These are phyloP conservation scores for Setophaga coronata DNA, from an alignment of 2,113 vertebrate species.

Conservation along the genomic window DNA sequence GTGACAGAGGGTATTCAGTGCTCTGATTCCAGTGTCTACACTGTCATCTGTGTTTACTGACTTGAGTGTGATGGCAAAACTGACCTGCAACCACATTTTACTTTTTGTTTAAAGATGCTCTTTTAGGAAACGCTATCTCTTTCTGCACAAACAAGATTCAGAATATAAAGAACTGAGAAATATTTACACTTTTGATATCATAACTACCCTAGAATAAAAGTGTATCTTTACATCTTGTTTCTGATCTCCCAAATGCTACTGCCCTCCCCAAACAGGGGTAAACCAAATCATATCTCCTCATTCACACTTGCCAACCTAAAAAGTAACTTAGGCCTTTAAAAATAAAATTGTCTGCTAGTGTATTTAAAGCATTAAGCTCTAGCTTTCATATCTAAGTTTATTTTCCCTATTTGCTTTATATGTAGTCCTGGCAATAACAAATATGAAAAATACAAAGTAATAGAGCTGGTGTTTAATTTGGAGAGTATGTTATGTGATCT, in stretches of 20 bases:
- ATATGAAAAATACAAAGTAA: not conserved
- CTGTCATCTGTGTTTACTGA: not conserved
- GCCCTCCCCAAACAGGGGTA: accelerated
- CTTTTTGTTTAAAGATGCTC: not conserved
- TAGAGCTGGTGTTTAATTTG: not conserved
- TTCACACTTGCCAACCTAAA: not conserved
- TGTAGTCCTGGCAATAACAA: not conserved
- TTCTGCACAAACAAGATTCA: not conserved
- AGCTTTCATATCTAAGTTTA: not conserved
- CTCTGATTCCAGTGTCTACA: conserved; percentile 7
- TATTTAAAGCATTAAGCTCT: not conserved
- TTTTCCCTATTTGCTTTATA: not conserved
- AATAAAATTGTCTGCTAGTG: not conserved
- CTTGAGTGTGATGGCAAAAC: not conserved
- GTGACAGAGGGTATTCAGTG: not conserved
- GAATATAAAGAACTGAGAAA: not conserved
- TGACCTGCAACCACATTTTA: not conserved
- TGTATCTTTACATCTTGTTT: not conserved
- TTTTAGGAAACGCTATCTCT: not conserved
- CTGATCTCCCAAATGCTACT: not conserved
- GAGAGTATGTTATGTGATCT: not conserved
- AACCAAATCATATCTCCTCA: not conserved
- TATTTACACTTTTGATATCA: not conserved
- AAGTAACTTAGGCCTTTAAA: not conserved
- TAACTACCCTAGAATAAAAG: not conserved